Conservation (phyloP, 23 tunicate species). For the Halocynthia aurantium region DNA sequence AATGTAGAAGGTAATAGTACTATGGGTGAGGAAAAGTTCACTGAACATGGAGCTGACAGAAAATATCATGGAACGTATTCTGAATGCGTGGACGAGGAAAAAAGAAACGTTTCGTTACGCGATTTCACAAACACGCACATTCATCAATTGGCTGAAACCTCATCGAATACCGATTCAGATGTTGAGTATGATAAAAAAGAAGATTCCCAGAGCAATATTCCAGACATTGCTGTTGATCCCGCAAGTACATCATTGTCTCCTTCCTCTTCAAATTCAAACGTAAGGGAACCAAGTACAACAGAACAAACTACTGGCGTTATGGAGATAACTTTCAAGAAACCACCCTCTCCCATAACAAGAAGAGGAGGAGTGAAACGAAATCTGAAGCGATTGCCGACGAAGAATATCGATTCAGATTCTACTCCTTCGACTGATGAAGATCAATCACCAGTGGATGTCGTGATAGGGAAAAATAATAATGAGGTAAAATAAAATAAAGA, state of each 20-base stretch:
- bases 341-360: conserved; percentile 1
- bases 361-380: conserved; percentile 6
- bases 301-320: neutral
- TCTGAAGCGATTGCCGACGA: neutral
- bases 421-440: neutral
- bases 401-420: neutral
- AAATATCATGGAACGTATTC: too few relatives aligned
- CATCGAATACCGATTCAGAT: too few relatives aligned
- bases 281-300: neutral
- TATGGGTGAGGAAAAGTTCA: too few relatives aligned
- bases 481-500: neutral
- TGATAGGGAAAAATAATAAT: neutral
- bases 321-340: neutral
- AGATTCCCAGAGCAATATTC: too few relatives aligned
- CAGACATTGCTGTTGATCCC: neutral
- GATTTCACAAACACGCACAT: too few relatives aligned
- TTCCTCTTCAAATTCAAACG: neutral
- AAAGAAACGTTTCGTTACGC: too few relatives aligned
- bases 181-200: too few relatives aligned
- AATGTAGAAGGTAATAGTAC: too few relatives aligned
- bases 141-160: too few relatives aligned
- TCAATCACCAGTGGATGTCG: neutral
- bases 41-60: too few relatives aligned
- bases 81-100: too few relatives aligned
- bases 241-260: neutral